Conservation (phyloP, 2,797 vertebrate species). For the Pterois miles region DNA sequence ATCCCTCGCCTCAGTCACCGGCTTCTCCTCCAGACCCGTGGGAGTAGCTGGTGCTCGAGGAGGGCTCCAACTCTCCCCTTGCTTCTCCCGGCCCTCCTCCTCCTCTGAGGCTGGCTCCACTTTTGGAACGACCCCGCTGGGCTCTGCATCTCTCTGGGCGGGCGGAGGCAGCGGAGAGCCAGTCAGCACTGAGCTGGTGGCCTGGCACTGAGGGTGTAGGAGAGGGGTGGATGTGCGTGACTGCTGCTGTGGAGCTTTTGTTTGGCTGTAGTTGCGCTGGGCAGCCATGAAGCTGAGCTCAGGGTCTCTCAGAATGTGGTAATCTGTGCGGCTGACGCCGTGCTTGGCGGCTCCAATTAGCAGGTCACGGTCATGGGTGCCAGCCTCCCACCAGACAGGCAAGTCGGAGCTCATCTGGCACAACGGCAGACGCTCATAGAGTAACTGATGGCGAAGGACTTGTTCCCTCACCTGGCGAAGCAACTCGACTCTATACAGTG, state of each 20-base stretch:
- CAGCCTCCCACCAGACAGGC: conserved; percentile 97
- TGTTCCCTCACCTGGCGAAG: conserved; percentile 97
- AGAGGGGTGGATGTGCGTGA: conserved; percentile 66
- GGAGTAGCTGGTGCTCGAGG: conserved; percentile 75
- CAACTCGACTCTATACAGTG: conserved; percentile 95
- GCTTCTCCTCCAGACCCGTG: conserved; percentile 82
- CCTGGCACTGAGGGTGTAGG: conserved; percentile 83
- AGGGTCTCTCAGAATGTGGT: conserved; percentile 97
- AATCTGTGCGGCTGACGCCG: conserved; percentile 97
- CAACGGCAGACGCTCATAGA: conserved; percentile 91
- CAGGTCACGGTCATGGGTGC: conserved; percentile 94
- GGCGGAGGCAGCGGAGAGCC: conserved; percentile 66
- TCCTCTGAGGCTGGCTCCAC: conserved; percentile 85
- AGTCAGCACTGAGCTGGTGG: conserved; percentile 42
- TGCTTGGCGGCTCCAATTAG: conserved; percentile 97
- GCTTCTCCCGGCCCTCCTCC: conserved; percentile 79
- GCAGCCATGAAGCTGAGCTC: conserved; percentile 96
- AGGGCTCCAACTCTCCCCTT: conserved; percentile 83
- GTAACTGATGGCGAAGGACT: conserved; percentile 91
- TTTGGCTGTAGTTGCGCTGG: conserved; percentile 95
- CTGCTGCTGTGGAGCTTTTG: conserved; percentile 86
- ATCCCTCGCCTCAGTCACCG: conserved; percentile 77
- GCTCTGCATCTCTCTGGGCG: conserved; percentile 78
- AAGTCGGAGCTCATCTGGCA: conserved; percentile 95
- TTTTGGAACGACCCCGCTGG: conserved; percentile 82